Percentiles rank a stretch among this genome's conserved stretches.
These are phyloP conservation scores for Zapus hudsonius DNA, from an alignment of 2,113 vertebrate genomes.

Conservation along the genomic window DNA sequence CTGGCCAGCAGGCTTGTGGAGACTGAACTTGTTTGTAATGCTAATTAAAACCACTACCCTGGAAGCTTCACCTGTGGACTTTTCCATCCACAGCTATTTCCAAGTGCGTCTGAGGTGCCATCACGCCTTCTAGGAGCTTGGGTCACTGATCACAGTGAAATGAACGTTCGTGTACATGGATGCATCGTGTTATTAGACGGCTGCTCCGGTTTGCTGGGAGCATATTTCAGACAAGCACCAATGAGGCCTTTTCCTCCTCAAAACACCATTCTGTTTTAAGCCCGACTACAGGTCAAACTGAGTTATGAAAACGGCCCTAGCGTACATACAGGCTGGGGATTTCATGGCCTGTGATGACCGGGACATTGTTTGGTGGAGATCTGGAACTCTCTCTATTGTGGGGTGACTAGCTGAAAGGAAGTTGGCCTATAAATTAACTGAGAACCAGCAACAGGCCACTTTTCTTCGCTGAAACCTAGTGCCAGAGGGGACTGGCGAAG, in stretches of 20 bases:
- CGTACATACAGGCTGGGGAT: neutral
- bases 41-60: neutral
- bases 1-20: neutral
- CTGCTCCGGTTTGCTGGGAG: neutral
- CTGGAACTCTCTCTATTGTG: slow-evolving; percentile 26
- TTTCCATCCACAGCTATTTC: neutral
- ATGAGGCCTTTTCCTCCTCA: neutral
- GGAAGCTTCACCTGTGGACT: neutral
- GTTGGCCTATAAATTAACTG: slow-evolving; percentile 31
- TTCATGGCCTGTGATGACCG: neutral
- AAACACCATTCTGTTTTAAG: slow-evolving; percentile 36
- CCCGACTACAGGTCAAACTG: slow-evolving; percentile 5
- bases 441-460: slow-evolving; percentile 44
- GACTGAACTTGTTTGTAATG: neutral
- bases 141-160: neutral
- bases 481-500: neutral
- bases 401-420: slow-evolving; percentile 34
- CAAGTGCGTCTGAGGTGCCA: too few relatives aligned
- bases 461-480: slow-evolving; percentile 28
- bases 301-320: slow-evolving; percentile 22
- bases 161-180: too few relatives aligned
- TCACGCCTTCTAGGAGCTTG: neutral
- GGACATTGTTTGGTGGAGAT: neutral
- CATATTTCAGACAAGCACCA: slow-evolving; percentile 51
- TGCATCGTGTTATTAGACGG: slow-evolving; percentile 15